phyloP scores from a whole-genome alignment of 2,888 invertebrate species.

The Pyrgus malvae region DNA sequence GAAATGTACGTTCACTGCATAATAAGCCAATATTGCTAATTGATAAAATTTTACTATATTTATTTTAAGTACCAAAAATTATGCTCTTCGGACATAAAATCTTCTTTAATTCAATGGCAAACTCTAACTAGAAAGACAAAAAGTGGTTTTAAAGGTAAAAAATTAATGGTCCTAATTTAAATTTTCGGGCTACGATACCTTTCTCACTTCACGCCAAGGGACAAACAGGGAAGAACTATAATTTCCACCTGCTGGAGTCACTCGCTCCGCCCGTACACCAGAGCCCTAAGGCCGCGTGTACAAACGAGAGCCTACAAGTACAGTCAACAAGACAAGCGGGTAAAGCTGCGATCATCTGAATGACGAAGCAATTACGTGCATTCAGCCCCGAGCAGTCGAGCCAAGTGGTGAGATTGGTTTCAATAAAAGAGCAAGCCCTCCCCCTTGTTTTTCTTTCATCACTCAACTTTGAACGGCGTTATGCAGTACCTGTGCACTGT shows the following conservation, averaged over 20 bases:
- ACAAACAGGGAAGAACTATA: background rate
- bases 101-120: no score
- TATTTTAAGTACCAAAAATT: no score
- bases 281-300: constrained; percentile 51
- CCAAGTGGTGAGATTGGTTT: constrained; percentile 79
- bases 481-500: constrained; percentile 47
- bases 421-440: constrained; percentile 78
- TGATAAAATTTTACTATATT: no score
- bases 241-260: background rate
- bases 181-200: no score
- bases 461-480: constrained; percentile 70
- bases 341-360: constrained; percentile 74
- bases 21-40: no score
- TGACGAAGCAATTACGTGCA: constrained; percentile 78
- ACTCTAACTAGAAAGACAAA: no score
- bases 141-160: no score
- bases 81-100: no score
- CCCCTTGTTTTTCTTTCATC: constrained; percentile 80
- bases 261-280: constrained; percentile 14
- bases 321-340: constrained; percentile 74
- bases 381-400: constrained; percentile 69
- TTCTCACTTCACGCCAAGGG: no score
- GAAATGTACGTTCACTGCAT: no score
- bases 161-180: no score
- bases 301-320: constrained; percentile 65